These are phyloP conservation scores for Channa striata DNA, from an alignment of 2,797 vertebrate species.

Conservation along the genomic window DNA sequence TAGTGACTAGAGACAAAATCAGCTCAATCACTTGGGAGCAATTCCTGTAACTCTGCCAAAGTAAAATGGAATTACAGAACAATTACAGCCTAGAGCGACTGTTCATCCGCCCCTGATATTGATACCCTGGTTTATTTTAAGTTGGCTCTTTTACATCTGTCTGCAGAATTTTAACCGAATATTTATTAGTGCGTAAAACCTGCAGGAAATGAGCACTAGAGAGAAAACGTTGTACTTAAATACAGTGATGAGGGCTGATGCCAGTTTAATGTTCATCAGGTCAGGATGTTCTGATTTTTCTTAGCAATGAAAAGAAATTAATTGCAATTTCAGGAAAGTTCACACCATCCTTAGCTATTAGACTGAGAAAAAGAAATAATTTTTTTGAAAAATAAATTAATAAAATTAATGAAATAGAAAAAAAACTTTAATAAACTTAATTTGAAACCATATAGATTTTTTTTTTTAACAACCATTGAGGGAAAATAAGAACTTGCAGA, in stretches of 20 bases:
- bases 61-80: constrained; percentile 51
- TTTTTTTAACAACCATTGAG: too few relatives aligned
- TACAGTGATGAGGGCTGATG: neutral
- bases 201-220: neutral
- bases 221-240: neutral
- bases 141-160: neutral
- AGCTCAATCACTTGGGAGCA: constrained; percentile 16
- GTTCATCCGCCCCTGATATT: constrained; percentile 5
- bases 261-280: neutral
- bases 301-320: too few relatives aligned
- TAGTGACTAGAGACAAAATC: constrained; percentile 36
- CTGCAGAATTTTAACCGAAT: neutral
- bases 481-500: too few relatives aligned
- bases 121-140: constrained; percentile 7
- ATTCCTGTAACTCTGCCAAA: constrained; percentile 39
- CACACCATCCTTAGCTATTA: too few relatives aligned
- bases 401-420: too few relatives aligned
- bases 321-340: too few relatives aligned
- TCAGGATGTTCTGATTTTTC: neutral
- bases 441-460: too few relatives aligned
- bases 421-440: too few relatives aligned
- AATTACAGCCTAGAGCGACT: constrained; percentile 31
- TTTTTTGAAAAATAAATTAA: too few relatives aligned
- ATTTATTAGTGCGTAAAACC: neutral
- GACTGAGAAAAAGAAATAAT: too few relatives aligned